Evolutionary conservation across 2,888 invertebrate genomes (phyloP).

Genomic region (Xestoiulus laeticollis): DNA sequence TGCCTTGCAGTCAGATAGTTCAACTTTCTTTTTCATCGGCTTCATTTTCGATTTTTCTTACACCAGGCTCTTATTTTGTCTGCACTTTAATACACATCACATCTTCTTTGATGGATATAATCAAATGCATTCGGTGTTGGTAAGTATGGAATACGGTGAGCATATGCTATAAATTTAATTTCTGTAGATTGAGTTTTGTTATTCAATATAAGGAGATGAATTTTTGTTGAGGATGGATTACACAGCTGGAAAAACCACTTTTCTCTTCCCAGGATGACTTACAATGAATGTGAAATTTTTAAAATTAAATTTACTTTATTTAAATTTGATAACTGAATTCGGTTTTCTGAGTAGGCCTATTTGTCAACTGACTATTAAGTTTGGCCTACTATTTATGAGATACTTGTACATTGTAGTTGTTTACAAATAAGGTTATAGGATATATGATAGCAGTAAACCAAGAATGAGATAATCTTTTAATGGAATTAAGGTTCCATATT

Average conservation of each 20-base stretch:
- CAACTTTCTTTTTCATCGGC: background rate
- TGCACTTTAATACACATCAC: background rate
- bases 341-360: background rate
- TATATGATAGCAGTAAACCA: too few species aligned
- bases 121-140: background rate
- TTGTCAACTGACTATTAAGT: background rate
- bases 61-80: background rate
- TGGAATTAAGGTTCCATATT: too few species aligned
- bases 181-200: background rate
- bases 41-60: background rate
- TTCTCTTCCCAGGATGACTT: background rate
- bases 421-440: too few species aligned
- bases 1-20: background rate
- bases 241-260: background rate
- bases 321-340: background rate
- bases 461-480: too few species aligned
- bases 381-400: too few species aligned
- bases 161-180: background rate
- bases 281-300: background rate
- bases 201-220: background rate
- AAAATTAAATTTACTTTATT: background rate
- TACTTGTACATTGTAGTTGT: too few species aligned
- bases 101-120: background rate
- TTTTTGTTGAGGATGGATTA: background rate
- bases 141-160: background rate